Percentiles rank a stretch among this genome's conserved stretches.
Evolutionary conservation across 92 coral and sea anemone genomes (phyloP).

Genomic region (Actinostola sp.): DNA sequence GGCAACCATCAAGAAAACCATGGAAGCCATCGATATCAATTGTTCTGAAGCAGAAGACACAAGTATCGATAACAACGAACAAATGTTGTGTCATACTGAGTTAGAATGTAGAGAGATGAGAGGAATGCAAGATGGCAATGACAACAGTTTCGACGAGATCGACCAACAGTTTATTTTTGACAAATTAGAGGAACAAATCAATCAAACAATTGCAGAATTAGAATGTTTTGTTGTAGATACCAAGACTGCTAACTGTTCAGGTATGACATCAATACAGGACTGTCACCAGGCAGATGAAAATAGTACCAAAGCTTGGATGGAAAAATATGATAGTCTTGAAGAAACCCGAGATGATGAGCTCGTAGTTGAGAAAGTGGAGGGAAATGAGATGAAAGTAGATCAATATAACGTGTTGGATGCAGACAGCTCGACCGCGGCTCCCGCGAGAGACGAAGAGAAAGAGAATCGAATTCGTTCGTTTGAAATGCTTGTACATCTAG

Average conservation of each 20-base stretch:
- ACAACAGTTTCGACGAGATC: not conserved
- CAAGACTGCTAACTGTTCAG: too few relatives aligned
- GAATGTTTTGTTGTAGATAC: not conserved
- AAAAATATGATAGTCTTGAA: not conserved
- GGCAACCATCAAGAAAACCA: not conserved
- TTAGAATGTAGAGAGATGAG: not conserved
- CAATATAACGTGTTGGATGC: too few relatives aligned
- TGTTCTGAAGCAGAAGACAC: too few relatives aligned
- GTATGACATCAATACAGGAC: too few relatives aligned
- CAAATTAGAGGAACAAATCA: conserved; percentile 9
- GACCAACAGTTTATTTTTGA: not conserved
- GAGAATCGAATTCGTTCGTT: conserved; percentile 36
- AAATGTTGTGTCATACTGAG: too few relatives aligned
- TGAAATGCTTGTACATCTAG: conserved; percentile 44
- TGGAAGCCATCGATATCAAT: not conserved
- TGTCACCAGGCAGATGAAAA: not conserved
- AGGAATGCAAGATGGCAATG: not conserved
- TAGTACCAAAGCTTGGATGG: not conserved
- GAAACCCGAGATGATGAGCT: not conserved
- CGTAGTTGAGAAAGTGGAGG: not conserved
- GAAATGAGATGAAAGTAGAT: not conserved
- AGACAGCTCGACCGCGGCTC: too few relatives aligned
- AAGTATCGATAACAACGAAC: not conserved
- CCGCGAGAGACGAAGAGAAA: conserved; percentile 31
- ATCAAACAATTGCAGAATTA: conserved; percentile 15